Base-by-base conservation (phyloP, 2,888 invertebrate species). In the Ornithoptera priamus region DNA sequence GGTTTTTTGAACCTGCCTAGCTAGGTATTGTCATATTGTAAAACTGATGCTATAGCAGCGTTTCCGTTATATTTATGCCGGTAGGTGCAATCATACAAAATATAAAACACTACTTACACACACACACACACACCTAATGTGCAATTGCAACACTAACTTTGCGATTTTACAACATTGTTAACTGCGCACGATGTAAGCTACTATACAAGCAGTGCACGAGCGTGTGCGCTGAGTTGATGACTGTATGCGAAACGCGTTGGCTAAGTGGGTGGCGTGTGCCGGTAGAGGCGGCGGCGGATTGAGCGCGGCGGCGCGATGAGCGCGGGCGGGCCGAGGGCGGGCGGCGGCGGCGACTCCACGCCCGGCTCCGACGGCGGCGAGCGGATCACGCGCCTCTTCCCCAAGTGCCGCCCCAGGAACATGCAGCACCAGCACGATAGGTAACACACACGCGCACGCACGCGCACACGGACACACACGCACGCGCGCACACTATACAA, bases 351-450 rank as follows among this genome's bases (percentile, higher is more conserved):
- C 88, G 90, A 88, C 86, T 87, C 92, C 81, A 84, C 92, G 93
- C 87, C 90, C 90, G 85, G 90, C 89, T 85, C 93, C 89, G 85
- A 93, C 93, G 92, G 89, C 81, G 90, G 93, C 91, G 96, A 96
- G 93, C 95, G 96, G 92, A 96, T 97, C 92, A 96, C 96, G 84
- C 94, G 96, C 87, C 94, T 97, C 82, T 97, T 97, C 93, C 97
- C 97, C 81, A 97, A 97, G 95, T 97, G 97, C 93, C 95, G 96
- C 81, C 97, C 96, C 81, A 92, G 91, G 85, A 94, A 93, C 87
- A 89, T 89, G 88, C 90, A 90, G 87, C 91, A 90, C 80, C 89
- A 90, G 73, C 89, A 89, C 87, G 90, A 90, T 77, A 90, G 89
- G 90, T 89, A 77, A 71, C 61, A 63, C 65, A 61, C 64, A 39